Evolutionary conservation across 1,140 invertebrate genomes (phyloP).

Genomic region (Calosoma granatense): DNA sequence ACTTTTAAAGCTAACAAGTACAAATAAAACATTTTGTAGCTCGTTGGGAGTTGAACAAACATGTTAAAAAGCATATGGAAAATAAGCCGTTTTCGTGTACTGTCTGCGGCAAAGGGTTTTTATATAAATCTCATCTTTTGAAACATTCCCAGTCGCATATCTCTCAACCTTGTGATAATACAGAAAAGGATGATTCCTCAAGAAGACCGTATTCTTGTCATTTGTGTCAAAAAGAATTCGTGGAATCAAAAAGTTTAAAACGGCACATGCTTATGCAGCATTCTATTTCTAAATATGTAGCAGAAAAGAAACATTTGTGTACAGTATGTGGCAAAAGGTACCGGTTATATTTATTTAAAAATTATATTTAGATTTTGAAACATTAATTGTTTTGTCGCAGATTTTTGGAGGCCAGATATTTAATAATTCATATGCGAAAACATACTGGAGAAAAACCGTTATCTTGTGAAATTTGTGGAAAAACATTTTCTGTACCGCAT

Average conservation of each 20-base stretch:
- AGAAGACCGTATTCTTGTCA: not conserved
- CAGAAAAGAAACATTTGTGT: slow-evolving; percentile 3
- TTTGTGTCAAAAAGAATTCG: slow-evolving; percentile 2
- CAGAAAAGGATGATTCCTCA: not conserved
- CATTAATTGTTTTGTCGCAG: not conserved
- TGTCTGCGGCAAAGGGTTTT: not conserved
- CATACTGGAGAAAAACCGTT: slow-evolving; percentile 76
- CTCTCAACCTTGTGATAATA: not conserved
- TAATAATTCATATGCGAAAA: slow-evolving; percentile 60
- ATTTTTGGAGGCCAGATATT: not conserved
- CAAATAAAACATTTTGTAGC: not conserved
- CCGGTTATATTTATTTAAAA: not conserved
- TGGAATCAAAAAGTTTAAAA: slow-evolving; percentile 3
- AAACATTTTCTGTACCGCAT: slow-evolving; percentile 42
- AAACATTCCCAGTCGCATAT: slow-evolving; percentile 2
- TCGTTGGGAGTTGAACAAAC: slow-evolving; percentile 3
- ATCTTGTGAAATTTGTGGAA: slow-evolving; percentile 64
- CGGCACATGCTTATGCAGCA: not conserved
- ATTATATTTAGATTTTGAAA: not conserved
- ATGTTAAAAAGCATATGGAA: not conserved
- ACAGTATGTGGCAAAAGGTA: slow-evolving; percentile 1
- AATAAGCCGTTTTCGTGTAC: not conserved
- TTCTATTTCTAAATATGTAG: not conserved
- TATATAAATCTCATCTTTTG: not conserved
- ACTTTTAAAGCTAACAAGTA: too few relatives aligned